phyloP scores from a whole-genome alignment of 2,888 invertebrate species.

The Hypena proboscidalis region DNA sequence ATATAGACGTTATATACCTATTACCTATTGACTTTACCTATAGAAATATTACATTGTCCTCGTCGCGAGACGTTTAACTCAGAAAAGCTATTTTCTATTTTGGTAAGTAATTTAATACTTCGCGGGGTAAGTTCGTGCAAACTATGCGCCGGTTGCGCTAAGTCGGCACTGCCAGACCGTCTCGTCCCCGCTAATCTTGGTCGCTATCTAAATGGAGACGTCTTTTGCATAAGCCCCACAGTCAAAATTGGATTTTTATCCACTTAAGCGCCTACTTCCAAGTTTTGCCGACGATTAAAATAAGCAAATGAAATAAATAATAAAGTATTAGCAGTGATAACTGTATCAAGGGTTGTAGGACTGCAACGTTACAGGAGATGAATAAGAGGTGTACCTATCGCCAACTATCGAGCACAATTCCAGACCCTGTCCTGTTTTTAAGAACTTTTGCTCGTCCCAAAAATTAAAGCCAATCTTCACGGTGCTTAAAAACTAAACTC shows the following conservation, averaged over 20 bases:
- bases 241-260: constrained; percentile 69
- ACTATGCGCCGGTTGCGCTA: constrained; percentile 63
- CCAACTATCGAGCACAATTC: too few species aligned
- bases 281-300: constrained; percentile 39
- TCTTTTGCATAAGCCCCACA: constrained; percentile 66
- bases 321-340: constrained; percentile 9
- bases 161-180: constrained; percentile 59
- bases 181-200: constrained; percentile 61
- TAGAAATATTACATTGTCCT: constrained; percentile 61
- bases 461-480: too few species aligned
- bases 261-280: constrained; percentile 53
- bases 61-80: constrained; percentile 58
- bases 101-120: constrained; percentile 72
- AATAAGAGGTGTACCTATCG: too few species aligned
- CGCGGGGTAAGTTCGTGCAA: constrained; percentile 58
- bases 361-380: too few species aligned
- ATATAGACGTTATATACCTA: too few species aligned
- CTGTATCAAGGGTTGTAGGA: too few species aligned
- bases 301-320: constrained; percentile 32
- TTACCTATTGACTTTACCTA: too few species aligned
- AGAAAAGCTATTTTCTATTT: constrained; percentile 73
- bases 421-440: too few species aligned
- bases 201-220: constrained; percentile 65
- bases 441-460: too few species aligned
- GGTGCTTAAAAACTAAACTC: too few species aligned